A percentile compares a stretch with the other conserved stretches of the same genome.
phyloP scores from a whole-genome alignment of 2,113 vertebrate species.

The Melanocharis versteri region DNA sequence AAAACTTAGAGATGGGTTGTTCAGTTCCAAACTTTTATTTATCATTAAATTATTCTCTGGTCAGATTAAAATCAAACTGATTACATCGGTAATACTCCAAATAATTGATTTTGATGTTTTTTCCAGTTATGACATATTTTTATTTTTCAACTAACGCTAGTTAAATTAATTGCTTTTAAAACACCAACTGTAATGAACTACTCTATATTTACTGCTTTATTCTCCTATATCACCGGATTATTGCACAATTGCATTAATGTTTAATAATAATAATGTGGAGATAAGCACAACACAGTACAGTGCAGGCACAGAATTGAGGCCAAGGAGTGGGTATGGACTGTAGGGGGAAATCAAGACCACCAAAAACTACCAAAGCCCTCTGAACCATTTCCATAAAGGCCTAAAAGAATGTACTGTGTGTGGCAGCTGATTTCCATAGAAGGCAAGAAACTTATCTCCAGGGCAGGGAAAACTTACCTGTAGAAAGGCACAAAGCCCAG shows the following conservation, averaged over 20 bases:
- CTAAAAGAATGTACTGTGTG: background rate
- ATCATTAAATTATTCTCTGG: background rate
- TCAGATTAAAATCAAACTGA: background rate
- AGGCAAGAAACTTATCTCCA: background rate
- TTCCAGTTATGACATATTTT: background rate
- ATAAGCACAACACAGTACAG: background rate
- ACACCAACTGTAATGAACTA: background rate
- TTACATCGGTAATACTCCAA: background rate
- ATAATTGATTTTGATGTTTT: background rate
- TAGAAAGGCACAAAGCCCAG: fast-evolving
- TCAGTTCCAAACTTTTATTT: background rate
- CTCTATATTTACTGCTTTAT: background rate
- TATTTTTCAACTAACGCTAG: background rate
- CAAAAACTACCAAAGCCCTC: background rate
- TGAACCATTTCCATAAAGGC: background rate
- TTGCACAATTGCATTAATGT: background rate
- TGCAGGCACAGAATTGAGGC: background rate
- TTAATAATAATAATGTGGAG: background rate
- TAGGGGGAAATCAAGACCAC: background rate
- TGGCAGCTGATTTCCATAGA: background rate
- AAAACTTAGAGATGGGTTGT: background rate
- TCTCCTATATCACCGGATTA: background rate
- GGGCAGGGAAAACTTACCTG: background rate
- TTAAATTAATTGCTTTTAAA: background rate
- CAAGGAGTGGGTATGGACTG: background rate